A percentile compares a stretch with the other conserved stretches of the same genome.
phyloP scores from a whole-genome alignment of 2,113 vertebrate species.

The Gorsachius goisagi region DNA sequence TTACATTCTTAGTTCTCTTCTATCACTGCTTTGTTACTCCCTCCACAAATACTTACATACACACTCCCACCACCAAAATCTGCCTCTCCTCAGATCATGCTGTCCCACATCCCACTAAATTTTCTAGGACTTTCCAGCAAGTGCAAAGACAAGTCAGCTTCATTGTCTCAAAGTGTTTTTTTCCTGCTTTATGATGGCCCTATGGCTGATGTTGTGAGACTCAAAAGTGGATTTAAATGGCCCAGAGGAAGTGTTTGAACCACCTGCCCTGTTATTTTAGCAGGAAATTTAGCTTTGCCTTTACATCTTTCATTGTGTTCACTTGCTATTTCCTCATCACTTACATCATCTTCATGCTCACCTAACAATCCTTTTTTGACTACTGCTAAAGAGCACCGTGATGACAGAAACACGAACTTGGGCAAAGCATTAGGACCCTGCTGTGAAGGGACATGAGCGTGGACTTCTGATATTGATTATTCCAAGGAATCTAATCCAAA shows the following conservation, averaged over 20 bases:
- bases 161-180: not conserved
- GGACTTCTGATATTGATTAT: not conserved
- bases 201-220: not conserved
- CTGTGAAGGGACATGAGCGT: not conserved
- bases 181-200: not conserved
- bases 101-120: not conserved
- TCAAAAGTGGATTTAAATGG: not conserved
- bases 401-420: not conserved
- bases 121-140: not conserved
- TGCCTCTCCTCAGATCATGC: not conserved
- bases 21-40: not conserved
- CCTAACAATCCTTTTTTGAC: not conserved
- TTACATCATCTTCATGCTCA: not conserved
- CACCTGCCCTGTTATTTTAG: not conserved
- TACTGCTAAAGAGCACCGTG: not conserved
- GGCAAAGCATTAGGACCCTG: not conserved
- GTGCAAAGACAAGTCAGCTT: not conserved
- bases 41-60: not conserved
- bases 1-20: not conserved
- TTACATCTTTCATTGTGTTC: not conserved
- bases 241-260: not conserved
- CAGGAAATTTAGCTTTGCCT: not conserved
- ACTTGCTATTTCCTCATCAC: not conserved
- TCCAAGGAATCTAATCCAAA: not conserved
- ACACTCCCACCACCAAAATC: not conserved